Evolutionary conservation across 2,888 invertebrate genomes (phyloP).

Genomic region (Athetis lepigone): DNA sequence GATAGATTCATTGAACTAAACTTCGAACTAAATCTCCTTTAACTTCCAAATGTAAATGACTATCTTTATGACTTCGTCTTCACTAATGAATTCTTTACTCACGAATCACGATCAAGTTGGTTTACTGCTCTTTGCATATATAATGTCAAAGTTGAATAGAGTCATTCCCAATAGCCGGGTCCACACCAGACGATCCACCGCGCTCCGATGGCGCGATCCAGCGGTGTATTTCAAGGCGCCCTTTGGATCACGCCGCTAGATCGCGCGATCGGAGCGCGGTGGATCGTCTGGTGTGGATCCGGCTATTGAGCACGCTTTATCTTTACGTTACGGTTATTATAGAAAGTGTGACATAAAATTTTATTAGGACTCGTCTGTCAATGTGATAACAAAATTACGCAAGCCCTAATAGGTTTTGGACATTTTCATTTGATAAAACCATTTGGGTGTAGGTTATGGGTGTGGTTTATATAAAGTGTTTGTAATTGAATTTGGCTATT

Average conservation of each 20-base stretch:
- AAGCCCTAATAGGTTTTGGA: conserved; percentile 64
- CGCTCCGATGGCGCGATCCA: too few relatives aligned
- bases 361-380: conserved; percentile 72
- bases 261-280: too few relatives aligned
- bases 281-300: too few relatives aligned
- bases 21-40: conserved; percentile 39
- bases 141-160: conserved; percentile 65
- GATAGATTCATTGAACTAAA: conserved; percentile 35
- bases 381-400: conserved; percentile 67
- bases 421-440: conserved; percentile 53
- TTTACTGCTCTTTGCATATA: conserved; percentile 53
- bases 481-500: conserved; percentile 38
- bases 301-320: conserved; percentile 68
- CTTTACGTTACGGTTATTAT: conserved; percentile 72
- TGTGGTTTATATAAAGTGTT: conserved; percentile 51
- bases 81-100: conserved; percentile 57
- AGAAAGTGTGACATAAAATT: conserved; percentile 77
- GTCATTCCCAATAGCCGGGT: too few relatives aligned
- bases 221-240: too few relatives aligned
- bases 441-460: conserved; percentile 36
- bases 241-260: too few relatives aligned
- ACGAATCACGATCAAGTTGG: conserved; percentile 46
- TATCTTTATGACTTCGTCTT: conserved; percentile 35
- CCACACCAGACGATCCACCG: too few relatives aligned
- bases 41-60: conserved; percentile 47